Evolutionary conservation across 2,888 invertebrate species (phyloP).

Genomic region (Agrenia bidenticulata): DNA sequence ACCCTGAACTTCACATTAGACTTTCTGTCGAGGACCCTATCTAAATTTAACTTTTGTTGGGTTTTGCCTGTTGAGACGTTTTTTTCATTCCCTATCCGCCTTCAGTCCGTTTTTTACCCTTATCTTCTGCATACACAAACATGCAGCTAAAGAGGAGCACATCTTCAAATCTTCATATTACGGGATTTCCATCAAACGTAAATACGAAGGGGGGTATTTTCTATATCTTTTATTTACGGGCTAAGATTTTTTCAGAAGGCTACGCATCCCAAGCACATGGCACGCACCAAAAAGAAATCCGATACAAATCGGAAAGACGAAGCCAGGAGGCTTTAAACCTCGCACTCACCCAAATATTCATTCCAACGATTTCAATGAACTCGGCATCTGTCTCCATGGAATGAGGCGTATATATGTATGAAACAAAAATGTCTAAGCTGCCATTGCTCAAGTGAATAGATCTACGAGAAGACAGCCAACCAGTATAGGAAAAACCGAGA

Average conservation of each 20-base stretch:
- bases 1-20: conserved; percentile 9
- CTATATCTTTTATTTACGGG: too few relatives aligned
- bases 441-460: too few relatives aligned
- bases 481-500: too few relatives aligned
- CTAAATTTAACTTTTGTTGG: conserved; percentile 8
- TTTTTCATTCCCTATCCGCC: conserved; percentile 4
- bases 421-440: too few relatives aligned
- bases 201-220: too few relatives aligned
- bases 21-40: background rate
- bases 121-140: background rate
- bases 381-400: background rate
- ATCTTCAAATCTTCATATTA: background rate
- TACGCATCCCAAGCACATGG: background rate
- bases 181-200: too few relatives aligned
- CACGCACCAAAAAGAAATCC: conserved; percentile 10
- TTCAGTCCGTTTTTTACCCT: background rate
- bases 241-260: too few relatives aligned
- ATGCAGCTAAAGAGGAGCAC: background rate
- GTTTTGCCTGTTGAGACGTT: conserved; percentile 8
- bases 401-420: too few relatives aligned
- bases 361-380: background rate
- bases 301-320: background rate
- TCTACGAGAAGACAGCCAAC: too few relatives aligned
- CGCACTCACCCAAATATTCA: conserved; percentile 6
- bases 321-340: background rate